Conservation (phyloP, 30 jellyfish, hydroid and myxozoan genomes). For the Mastigias papua region DNA sequence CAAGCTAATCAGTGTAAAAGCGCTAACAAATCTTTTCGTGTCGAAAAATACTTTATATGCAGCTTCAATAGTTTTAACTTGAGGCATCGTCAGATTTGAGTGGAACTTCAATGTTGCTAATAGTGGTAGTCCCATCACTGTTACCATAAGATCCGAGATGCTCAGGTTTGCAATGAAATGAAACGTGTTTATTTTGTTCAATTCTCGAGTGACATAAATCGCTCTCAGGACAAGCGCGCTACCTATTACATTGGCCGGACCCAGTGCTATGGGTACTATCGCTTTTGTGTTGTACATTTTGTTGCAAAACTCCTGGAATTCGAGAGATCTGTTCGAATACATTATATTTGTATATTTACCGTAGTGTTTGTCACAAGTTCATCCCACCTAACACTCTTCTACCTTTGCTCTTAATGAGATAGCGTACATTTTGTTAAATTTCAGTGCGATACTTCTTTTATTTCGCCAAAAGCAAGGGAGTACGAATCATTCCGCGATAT, state of each 20-base stretch:
- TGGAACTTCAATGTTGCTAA: slow-evolving; percentile 6
- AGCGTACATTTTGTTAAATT: background rate
- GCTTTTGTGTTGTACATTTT: slow-evolving; percentile 12
- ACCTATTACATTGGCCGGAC: slow-evolving; percentile 57
- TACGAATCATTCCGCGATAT: background rate
- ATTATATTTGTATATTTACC: background rate
- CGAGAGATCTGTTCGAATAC: background rate
- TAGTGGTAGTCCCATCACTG: slow-evolving; percentile 41
- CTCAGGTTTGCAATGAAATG: slow-evolving; percentile 66
- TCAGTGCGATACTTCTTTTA: background rate
- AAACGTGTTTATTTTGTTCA: slow-evolving; percentile 63
- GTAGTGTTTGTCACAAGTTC: background rate
- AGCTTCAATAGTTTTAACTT: background rate
- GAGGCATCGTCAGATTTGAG: slow-evolving; percentile 10
- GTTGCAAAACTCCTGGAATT: slow-evolving; percentile 26
- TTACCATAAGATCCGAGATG: slow-evolving; percentile 23
- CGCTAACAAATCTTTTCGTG: slow-evolving; percentile 37
- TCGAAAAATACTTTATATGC: slow-evolving; percentile 17
- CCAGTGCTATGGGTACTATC: slow-evolving; percentile 18
- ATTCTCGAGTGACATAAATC: slow-evolving; percentile 26
- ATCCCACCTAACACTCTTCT: background rate
- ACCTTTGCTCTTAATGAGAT: background rate
- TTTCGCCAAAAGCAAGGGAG: background rate
- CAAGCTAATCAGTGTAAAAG: slow-evolving; percentile 47
- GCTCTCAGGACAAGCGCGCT: slow-evolving; percentile 57